Evolutionary conservation across 2,797 vertebrate species (phyloP).

Genomic region (Eulemur coronatus): DNA sequence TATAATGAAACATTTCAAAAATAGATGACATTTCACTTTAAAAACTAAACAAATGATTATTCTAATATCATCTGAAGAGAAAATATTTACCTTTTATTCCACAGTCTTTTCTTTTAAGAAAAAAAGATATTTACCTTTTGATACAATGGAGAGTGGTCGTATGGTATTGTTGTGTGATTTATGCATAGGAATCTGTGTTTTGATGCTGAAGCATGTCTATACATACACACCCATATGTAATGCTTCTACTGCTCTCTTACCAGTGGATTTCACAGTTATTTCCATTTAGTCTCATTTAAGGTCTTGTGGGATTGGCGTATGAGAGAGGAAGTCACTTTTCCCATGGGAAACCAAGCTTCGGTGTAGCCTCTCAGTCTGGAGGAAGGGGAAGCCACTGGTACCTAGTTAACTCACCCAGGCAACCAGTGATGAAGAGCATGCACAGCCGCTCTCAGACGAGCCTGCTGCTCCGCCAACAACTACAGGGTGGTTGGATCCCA

Average conservation of each 20-base stretch:
- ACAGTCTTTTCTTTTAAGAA: background rate
- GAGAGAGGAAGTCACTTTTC: background rate
- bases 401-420: background rate
- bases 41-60: background rate
- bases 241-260: background rate
- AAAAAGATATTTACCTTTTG: background rate
- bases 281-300: background rate
- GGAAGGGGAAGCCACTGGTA: background rate
- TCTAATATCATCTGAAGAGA: background rate
- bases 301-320: no score
- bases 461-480: background rate
- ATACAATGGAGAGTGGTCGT: background rate
- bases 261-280: background rate
- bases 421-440: background rate
- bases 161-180: background rate
- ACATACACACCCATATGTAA: fast-evolving
- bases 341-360: background rate
- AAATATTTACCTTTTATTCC: background rate
- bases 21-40: background rate
- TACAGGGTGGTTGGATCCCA: background rate
- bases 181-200: background rate
- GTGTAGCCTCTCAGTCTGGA: background rate
- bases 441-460: background rate
- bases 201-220: background rate
- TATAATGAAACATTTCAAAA: background rate